Evolutionary conservation across 2,113 vertebrate genomes (phyloP).

Genomic region (Macquaria australasica): DNA sequence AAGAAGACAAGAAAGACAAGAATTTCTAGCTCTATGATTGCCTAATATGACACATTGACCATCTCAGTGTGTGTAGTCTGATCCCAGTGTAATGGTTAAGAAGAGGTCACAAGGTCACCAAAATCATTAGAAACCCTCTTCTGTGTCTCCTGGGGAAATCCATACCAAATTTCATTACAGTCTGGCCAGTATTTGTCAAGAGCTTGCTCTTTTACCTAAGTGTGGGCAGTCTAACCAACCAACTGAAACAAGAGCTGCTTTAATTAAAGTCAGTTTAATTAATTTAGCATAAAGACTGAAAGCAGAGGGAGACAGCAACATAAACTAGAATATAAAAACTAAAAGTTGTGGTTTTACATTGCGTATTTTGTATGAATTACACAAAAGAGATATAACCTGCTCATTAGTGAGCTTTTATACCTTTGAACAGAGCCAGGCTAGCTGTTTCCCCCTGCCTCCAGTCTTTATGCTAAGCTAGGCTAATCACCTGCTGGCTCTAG

Average conservation of each 20-base stretch:
- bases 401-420: background rate
- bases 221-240: background rate
- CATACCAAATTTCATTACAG: background rate
- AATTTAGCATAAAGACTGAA: too few relatives aligned
- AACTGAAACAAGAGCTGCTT: background rate
- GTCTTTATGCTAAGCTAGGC: too few relatives aligned
- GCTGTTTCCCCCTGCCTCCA: too few relatives aligned
- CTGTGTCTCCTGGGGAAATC: background rate
- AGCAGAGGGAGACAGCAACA: too few relatives aligned
- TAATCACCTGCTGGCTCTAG: too few relatives aligned
- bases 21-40: background rate
- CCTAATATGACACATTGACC: background rate
- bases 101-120: constrained; percentile 5
- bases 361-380: background rate
- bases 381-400: background rate
- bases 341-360: constrained; percentile 1
- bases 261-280: background rate
- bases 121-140: background rate
- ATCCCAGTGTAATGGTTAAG: background rate
- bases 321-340: background rate
- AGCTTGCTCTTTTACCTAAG: too few relatives aligned
- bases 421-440: too few relatives aligned
- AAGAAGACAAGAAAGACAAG: too few relatives aligned
- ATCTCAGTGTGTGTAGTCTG: background rate
- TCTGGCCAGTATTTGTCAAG: background rate